These are phyloP conservation scores for Beris morrisii DNA, from an alignment of 2,888 invertebrate genomes.

Conservation along the genomic window DNA sequence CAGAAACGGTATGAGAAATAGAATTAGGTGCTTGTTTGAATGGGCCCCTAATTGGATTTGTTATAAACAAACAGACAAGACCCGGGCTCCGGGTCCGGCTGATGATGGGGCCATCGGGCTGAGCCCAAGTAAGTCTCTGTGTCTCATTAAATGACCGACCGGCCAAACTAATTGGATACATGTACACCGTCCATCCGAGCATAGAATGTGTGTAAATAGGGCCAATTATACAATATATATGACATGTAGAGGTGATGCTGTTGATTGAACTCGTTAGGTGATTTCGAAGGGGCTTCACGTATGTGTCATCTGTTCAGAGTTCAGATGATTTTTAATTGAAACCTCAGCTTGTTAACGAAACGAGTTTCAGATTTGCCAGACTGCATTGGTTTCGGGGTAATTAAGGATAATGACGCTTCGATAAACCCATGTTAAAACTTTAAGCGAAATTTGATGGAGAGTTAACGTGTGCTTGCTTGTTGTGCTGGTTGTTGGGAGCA, in stretches of 20 bases:
- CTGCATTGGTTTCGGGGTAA: too few species aligned
- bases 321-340: too few species aligned
- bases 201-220: conserved; percentile 33
- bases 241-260: conserved; percentile 9
- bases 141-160: conserved; percentile 36
- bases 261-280: conserved; percentile 28
- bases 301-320: too few species aligned
- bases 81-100: neutral
- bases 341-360: too few species aligned
- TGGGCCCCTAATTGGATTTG: conserved; percentile 38
- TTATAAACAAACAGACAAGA: conserved; percentile 22
- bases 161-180: conserved; percentile 38
- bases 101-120: neutral
- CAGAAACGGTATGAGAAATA: conserved; percentile 37
- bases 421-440: too few species aligned
- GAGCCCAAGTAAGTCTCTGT: neutral
- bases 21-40: conserved; percentile 37
- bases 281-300: neutral
- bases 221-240: conserved; percentile 27
- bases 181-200: conserved; percentile 29
- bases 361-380: too few species aligned
- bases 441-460: too few species aligned
- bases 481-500: too few species aligned
- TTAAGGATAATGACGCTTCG: too few species aligned
- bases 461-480: too few species aligned